Base-by-base conservation (phyloP, 2,113 vertebrate genomes). In the Vulpes lagopus region DNA sequence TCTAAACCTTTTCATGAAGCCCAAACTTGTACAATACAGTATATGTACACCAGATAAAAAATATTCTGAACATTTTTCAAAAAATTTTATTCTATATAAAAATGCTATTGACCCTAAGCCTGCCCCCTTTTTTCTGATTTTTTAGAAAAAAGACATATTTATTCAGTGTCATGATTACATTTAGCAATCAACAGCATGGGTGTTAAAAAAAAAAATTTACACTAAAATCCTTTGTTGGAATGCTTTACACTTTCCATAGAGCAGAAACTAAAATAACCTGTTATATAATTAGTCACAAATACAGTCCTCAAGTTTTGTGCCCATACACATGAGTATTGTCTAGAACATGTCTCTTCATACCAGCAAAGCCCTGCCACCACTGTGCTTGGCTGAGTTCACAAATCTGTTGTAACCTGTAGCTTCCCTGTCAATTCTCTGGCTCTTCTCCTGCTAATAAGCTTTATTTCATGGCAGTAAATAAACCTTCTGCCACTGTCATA, bases 1-100 rank as follows among this genome's bases (percentile, higher is more conserved):
- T 84, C 38, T 84, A 96, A 92, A 95, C 16, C 32, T 96, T 94
- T 88, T 80, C 2, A 19, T 87, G 17, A 71, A 84, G 89, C 71
- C 35, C 51, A 97, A 88, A 92, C 57, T 14, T 90, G 14, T 15
- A 60, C 1, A 67, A 80, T 11, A 87, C 0, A 35, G 1, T 78
- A 88, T 11, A 91, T 35, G 89, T 84, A 51, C 4, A 79, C 69
- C 5, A 91, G 19, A 69, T 38, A 53, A 71, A 62, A 82, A 79
- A 65, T 32, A 91, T 82, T 78, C 53, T 92, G 7, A 83, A 16
- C 73, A 91, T 51, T 89, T 96, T 19, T 43, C 43, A 43, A 64
- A 23, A 93, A 91, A 82, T 35, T 62, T 73, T 32, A 89, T 74
- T 76, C 62, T 51, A 89, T 17, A 91, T 84, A 35, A 60, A 81